Percentiles rank a stretch among this genome's conserved stretches.
Conservation (phyloP, 2,113 vertebrate genomes). For the Actenoides lindsayi region DNA sequence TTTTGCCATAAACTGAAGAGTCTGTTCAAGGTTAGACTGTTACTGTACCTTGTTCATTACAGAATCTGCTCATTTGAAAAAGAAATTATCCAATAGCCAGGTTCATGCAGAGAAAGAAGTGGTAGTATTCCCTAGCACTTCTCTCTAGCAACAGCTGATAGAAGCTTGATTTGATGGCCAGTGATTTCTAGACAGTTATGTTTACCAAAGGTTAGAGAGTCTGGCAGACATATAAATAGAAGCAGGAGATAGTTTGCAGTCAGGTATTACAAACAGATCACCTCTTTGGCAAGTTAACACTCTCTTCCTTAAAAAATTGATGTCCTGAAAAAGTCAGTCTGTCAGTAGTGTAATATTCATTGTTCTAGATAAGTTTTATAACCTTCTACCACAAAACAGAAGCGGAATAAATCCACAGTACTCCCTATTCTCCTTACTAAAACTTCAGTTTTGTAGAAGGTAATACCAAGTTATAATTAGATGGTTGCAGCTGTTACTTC, state of each 20-base stretch:
- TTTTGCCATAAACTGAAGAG: neutral
- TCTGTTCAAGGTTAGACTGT: neutral
- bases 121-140: neutral
- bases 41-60: neutral
- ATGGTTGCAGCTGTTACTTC: conserved; percentile 41
- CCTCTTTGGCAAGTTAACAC: neutral
- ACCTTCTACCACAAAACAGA: neutral
- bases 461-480: conserved; percentile 38
- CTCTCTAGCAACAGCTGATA: neutral
- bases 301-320: neutral
- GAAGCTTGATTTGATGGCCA: neutral
- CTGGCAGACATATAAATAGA: conserved; percentile 23
- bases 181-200: neutral
- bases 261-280: neutral
- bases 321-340: neutral
- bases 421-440: neutral
- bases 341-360: neutral
- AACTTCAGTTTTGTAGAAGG: neutral
- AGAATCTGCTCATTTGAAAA: neutral
- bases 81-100: neutral
- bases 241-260: neutral
- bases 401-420: neutral
- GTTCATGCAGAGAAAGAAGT: neutral
- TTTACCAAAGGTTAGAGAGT: conserved; percentile 32
- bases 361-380: neutral